A percentile compares a stretch with the other conserved stretches of the same genome.
These are phyloP conservation scores for Rhinolophus ferrumequinum DNA, from an alignment of 2,113 vertebrate species.

Conservation along the genomic window DNA sequence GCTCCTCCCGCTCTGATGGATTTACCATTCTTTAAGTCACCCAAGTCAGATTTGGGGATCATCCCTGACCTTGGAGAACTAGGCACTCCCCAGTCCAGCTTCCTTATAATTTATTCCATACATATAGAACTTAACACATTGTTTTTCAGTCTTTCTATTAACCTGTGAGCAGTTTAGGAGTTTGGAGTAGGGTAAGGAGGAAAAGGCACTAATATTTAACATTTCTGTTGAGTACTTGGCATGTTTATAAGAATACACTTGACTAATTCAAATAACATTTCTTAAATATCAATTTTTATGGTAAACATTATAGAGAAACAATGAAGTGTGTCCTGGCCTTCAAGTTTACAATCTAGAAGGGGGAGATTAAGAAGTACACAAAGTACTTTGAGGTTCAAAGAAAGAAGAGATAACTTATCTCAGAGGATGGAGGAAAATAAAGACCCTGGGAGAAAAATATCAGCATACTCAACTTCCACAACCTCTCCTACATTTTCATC, in stretches of 20 bases:
- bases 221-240: not conserved
- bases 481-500: slow-evolving; percentile 40
- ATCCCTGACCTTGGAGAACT: not conserved
- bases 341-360: not conserved
- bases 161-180: not conserved
- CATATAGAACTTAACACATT: not conserved
- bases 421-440: slow-evolving; percentile 39
- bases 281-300: slow-evolving; percentile 24
- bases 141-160: slow-evolving; percentile 2
- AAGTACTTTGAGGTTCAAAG: slow-evolving; percentile 7
- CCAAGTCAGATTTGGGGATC: not conserved
- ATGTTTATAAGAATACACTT: slow-evolving; percentile 23
- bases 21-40: not conserved
- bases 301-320: not conserved
- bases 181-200: not conserved
- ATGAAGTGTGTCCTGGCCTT: not conserved
- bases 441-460: slow-evolving; percentile 34
- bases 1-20: not conserved
- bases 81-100: not conserved
- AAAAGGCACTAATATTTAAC: slow-evolving; percentile 22
- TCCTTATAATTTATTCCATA: slow-evolving; percentile 32
- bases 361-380: not conserved
- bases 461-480: slow-evolving; percentile 14
- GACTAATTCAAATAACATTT: slow-evolving; percentile 18
- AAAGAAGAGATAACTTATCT: not conserved